Percentiles rank a stretch among this genome's conserved stretches.
These are phyloP conservation scores for Microtus richardsoni DNA, from an alignment of 2,113 vertebrate species.

Conservation along the genomic window DNA sequence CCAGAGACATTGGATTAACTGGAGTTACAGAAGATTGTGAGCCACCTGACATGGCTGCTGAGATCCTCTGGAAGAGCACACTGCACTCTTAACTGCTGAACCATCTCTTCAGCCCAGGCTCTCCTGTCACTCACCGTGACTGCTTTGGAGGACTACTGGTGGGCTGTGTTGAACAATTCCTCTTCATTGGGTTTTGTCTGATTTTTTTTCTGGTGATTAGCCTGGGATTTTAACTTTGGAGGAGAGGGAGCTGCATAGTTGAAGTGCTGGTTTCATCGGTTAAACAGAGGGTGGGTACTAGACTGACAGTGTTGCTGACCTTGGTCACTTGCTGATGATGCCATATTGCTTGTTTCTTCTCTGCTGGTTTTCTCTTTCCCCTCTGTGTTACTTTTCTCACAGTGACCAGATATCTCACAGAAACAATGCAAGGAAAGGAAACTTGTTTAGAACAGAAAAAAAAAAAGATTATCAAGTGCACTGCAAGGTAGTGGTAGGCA, in stretches of 20 bases:
- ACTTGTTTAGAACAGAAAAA: background rate
- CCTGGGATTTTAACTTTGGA: background rate
- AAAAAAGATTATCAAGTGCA: background rate
- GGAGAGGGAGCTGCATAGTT: background rate
- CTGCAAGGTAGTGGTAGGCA: background rate
- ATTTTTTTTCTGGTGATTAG: background rate
- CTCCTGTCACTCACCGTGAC: background rate
- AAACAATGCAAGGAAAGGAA: background rate
- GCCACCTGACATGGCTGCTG: too few species aligned
- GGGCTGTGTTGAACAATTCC: background rate
- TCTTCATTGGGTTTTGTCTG: background rate
- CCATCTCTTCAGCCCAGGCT: background rate
- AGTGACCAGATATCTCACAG: background rate
- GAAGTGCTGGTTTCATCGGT: background rate
- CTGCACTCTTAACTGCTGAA: background rate
- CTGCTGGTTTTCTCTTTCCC: background rate
- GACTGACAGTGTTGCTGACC: background rate
- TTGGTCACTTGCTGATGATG: background rate
- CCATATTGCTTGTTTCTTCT: background rate
- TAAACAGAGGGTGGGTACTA: fast-evolving
- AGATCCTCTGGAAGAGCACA: too few species aligned
- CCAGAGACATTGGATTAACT: background rate
- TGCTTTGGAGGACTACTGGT: background rate
- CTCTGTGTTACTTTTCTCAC: background rate
- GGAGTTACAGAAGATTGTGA: background rate